A percentile compares a stretch with the other conserved stretches of the same genome.
Evolutionary conservation across 1,140 invertebrate species (phyloP).

Genomic region (Piezodorus guildinii): DNA sequence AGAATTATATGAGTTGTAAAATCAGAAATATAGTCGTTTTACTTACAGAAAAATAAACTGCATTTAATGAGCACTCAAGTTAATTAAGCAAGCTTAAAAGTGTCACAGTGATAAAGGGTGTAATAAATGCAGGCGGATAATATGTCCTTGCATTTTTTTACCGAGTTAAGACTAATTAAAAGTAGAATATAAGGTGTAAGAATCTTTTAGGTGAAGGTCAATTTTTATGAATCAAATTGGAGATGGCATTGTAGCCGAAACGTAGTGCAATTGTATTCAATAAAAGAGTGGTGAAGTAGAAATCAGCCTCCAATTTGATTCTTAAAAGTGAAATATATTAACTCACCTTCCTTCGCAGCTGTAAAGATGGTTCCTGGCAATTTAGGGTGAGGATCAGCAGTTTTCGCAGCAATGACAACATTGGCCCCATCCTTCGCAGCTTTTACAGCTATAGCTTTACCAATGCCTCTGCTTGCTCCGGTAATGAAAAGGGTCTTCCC

Average conservation of each 20-base stretch:
- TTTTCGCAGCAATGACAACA: slow-evolving; percentile 91
- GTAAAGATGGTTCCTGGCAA: slow-evolving; percentile 96
- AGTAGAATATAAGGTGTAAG: too few species aligned
- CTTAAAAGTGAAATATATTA: too few species aligned
- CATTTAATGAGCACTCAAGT: neutral
- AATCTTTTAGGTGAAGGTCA: too few species aligned
- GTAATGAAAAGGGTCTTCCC: slow-evolving; percentile 90
- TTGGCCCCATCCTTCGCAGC: slow-evolving; percentile 90
- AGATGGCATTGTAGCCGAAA: too few species aligned
- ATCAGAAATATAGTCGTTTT: neutral
- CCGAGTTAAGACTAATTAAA: too few species aligned
- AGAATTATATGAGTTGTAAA: neutral
- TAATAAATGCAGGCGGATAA: too few species aligned
- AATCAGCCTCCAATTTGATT: too few species aligned
- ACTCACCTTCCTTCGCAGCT: slow-evolving; percentile 86
- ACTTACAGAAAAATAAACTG: neutral
- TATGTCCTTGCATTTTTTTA: too few species aligned
- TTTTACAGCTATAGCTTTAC: slow-evolving; percentile 91
- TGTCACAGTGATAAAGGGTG: too few species aligned
- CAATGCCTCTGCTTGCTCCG: slow-evolving; percentile 93
- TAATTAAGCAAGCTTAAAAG: neutral
- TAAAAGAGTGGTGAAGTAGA: too few species aligned
- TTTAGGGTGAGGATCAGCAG: slow-evolving; percentile 90
- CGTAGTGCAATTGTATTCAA: too few species aligned
- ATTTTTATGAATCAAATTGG: too few species aligned